Base-by-base conservation (phyloP, 1,140 invertebrate species). In the Plutomurus gul region DNA sequence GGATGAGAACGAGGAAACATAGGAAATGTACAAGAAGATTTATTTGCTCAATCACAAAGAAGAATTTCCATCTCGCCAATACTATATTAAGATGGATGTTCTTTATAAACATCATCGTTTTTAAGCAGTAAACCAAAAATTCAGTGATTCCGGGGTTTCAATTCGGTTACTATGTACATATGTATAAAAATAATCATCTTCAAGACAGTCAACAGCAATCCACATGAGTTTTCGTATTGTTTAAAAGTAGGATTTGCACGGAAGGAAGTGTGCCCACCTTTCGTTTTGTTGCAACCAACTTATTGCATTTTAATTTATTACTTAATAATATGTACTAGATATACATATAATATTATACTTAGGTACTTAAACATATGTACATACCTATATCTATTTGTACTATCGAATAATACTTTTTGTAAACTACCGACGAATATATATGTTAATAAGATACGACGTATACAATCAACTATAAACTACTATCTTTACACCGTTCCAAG, bases 11-110 rank as follows among this genome's bases (percentile, higher is more conserved):
- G 20, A n/a, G n/a, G n/a, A n/a, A 22, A 51, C 20, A 51, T 65
- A 33, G 56, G 25, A 30, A 65, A 65, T 30, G 56, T 65, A 65
- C 56, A 65, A 65, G 56, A 65, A 65, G 56, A 30, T 65, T 65
- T 65, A 65, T 65, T 65, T 65, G 56, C 56, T 65, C 56, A 65
- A 65, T 65, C 56, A 65, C 36, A 27, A 25, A 65, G 56, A 65
- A 65, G 27, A 65, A 33, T 65, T 65, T 30, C 27, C 16, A 65
- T 33, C 56, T 65, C 56, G 13, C 56, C 27, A 33, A 13, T 65
- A 65, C 56, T 16, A 10, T 60, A 13, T 65, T 65, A n/a, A 33
- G 27, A 65, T 33, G 13, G 56, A 65, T 30, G 13, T 65, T 65
- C n/a, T 30, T 13, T 16, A 22, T 60, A 18, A n/a, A 3, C 18